These are phyloP conservation scores for Plutomurus gul DNA, from an alignment of 1,140 invertebrate genomes.

Conservation along the genomic window DNA sequence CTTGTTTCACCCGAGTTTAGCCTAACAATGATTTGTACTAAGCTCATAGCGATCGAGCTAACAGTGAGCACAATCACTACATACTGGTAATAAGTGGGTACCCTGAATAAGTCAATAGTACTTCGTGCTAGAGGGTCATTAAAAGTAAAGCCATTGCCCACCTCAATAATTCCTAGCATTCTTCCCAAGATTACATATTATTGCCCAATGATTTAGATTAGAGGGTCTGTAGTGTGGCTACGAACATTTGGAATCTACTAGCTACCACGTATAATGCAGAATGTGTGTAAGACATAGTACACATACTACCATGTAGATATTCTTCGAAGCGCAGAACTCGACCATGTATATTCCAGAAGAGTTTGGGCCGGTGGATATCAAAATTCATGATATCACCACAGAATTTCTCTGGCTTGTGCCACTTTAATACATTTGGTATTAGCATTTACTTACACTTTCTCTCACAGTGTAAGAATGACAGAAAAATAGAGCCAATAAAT, in stretches of 20 bases:
- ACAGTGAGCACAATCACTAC: not conserved
- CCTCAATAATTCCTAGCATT: conserved; percentile 27
- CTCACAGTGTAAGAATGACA: not conserved
- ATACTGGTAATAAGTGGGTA: not conserved
- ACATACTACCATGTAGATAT: no score
- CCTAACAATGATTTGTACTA: no score
- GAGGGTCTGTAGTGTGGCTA: not conserved
- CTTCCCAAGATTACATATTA: conserved; percentile 2
- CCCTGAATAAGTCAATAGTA: no score
- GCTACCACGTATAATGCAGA: no score
- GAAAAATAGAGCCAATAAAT: not conserved
- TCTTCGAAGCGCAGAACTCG: no score
- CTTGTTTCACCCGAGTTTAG: no score
- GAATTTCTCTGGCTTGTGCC: not conserved
- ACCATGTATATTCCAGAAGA: no score
- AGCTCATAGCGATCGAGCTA: no score
- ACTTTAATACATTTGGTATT: not conserved
- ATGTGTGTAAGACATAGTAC: no score
- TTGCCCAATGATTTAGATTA: conserved; percentile 7
- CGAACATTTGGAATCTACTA: no score
- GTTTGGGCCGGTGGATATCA: no score
- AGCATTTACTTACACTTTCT: not conserved
- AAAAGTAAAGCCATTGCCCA: conserved; percentile 10
- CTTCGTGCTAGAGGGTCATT: not conserved
- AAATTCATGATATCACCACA: no score